phyloP scores from a whole-genome alignment of 2,113 vertebrate species.

The Pygoscelis antarcticus region DNA sequence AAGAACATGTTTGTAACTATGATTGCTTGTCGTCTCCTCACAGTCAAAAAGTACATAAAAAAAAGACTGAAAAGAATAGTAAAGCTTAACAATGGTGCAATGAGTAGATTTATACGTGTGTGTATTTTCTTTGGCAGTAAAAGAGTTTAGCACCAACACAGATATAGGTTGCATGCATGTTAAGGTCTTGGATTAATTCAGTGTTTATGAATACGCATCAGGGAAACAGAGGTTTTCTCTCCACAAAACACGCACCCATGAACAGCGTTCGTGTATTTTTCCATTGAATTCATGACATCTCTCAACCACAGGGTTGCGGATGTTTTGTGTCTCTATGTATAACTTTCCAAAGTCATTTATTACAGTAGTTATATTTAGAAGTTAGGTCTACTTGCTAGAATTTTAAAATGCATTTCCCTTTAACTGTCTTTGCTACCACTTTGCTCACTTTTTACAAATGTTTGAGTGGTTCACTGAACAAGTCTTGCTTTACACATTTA shows the following conservation, averaged over 20 bases:
- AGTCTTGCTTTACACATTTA: not conserved
- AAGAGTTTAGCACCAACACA: not conserved
- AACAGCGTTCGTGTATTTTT: not conserved
- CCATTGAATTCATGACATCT: not conserved
- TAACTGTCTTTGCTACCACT: not conserved
- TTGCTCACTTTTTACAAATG: not conserved
- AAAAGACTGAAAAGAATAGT: not conserved
- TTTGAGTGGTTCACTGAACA: not conserved
- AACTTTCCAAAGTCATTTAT: not conserved
- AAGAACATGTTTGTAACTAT: not conserved
- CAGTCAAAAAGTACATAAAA: not conserved
- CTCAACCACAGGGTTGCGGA: not conserved
- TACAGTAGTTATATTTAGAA: not conserved
- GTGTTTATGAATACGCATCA: not conserved
- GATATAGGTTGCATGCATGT: not conserved
- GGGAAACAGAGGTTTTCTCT: not conserved
- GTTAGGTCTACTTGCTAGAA: not conserved
- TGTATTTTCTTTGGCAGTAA: not conserved
- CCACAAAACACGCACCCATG: not conserved
- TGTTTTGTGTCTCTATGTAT: not conserved
- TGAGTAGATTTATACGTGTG: not conserved
- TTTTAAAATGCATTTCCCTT: not conserved
- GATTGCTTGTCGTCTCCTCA: not conserved
- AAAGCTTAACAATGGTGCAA: not conserved
- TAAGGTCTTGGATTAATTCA: not conserved